Evolutionary conservation across 2,888 invertebrate genomes (phyloP).

Genomic region (Hylaea fasciaria): DNA sequence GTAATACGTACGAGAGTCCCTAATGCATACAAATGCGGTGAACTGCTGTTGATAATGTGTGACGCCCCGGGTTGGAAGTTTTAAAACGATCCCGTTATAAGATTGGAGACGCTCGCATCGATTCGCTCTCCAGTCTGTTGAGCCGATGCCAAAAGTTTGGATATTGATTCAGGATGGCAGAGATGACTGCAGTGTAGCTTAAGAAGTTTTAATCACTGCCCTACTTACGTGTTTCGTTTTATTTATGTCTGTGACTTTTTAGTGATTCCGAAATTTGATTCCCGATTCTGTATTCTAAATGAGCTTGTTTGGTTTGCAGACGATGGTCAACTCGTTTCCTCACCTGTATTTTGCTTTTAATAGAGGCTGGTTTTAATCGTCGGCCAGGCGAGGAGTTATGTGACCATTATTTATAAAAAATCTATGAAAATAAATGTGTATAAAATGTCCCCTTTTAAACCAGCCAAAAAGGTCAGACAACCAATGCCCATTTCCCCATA

Average conservation of each 20-base stretch:
- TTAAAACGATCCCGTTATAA: slow-evolving; percentile 59
- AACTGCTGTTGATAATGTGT: slow-evolving; percentile 41
- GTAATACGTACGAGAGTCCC: slow-evolving; percentile 42
- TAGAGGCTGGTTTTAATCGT: too few species aligned
- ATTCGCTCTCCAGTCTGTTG: slow-evolving; percentile 45
- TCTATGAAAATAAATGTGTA: too few species aligned
- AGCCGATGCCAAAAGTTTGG: slow-evolving; percentile 50
- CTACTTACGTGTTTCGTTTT: background rate
- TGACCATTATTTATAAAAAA: too few species aligned
- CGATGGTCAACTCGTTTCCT: too few species aligned
- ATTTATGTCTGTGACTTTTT: background rate
- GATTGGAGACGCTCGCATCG: slow-evolving; percentile 43
- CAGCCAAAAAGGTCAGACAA: too few species aligned
- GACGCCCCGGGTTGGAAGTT: slow-evolving; percentile 42
- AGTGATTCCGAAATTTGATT: too few species aligned
- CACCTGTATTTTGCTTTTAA: too few species aligned
- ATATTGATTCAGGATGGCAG: slow-evolving; percentile 36
- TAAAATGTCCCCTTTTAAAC: too few species aligned
- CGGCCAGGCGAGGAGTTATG: too few species aligned
- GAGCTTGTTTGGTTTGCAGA: too few species aligned
- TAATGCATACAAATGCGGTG: slow-evolving; percentile 76
- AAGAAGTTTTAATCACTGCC: slow-evolving; percentile 9
- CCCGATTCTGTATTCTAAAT: too few species aligned
- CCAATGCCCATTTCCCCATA: too few species aligned
- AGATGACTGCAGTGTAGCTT: slow-evolving; percentile 18